Evolutionary conservation across 1,140 invertebrate genomes (phyloP), one percentile per base, ranked within the genome.

Genomic region (Psilanteris sp.): DNA sequence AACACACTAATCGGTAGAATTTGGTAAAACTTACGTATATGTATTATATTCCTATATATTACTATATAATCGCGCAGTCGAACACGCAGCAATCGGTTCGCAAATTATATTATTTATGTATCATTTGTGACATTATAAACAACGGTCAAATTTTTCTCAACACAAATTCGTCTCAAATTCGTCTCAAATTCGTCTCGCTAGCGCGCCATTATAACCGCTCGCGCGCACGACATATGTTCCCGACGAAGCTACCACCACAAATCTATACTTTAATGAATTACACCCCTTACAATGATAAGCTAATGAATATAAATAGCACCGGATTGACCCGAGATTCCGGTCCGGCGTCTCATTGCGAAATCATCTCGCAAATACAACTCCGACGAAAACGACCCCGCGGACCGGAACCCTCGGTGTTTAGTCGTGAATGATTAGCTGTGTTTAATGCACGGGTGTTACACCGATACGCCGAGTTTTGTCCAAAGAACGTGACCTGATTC

Each of bases 401-500:
- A 27, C n/a, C 15, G 7, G 18, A 55, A 67, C 50, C 50, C 26
- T 13, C 34, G 36, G 34, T 26, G 32, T 20, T 15, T 27, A 54
- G 34, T 46, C 46, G 43, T 32, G 20, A 64, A 72, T 72, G 32
- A 72, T 72, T 72, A 72, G 48, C 31, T 57, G 27, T 20, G 36
- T 36, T 72, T 62, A 72, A 64, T 41, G 3, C 26, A 64, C 29
- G 39, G 22, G 34, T 20, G 43, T 50, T 59, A 59, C 52, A 11
- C 22, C 61, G 66, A 70, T 70, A 70, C 36, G 61, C 29, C 31
- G 46, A 55, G 46, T 55, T 71, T 46, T 46, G 46, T 46, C 29
- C 39, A 13, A 34, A 26, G 46, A 62, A 71, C 67, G 67, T 71
- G 67, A 61, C 67, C 55, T 46, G 67, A 36, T 71, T 71, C 24